A percentile compares a stretch with the other conserved stretches of the same genome.
Conservation (phyloP, 2,797 vertebrate species). For the Ficedula albicollis region DNA sequence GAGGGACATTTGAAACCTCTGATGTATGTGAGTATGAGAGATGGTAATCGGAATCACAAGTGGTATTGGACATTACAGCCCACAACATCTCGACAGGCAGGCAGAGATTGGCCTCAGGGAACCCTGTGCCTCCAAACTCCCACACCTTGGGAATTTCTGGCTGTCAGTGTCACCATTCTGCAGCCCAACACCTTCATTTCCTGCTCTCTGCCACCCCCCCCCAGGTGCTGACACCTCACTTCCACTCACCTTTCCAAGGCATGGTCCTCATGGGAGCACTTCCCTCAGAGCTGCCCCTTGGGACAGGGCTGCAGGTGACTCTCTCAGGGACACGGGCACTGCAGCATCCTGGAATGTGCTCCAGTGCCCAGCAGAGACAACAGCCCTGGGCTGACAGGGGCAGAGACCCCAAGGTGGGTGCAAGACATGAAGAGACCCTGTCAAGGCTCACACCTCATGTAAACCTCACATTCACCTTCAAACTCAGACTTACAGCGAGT, state of each 20-base stretch:
- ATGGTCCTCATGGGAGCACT: background rate
- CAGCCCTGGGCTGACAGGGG: background rate
- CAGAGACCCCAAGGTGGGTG: background rate
- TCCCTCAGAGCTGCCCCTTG: background rate
- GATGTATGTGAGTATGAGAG: background rate
- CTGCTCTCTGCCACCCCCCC: background rate
- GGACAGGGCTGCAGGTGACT: background rate
- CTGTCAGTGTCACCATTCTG: background rate
- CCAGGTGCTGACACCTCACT: background rate
- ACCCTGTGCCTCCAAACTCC: background rate
- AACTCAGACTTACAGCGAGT: background rate
- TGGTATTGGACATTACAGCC: background rate
- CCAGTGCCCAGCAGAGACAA: background rate
- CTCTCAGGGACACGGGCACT: fast-evolving
- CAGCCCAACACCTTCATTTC: background rate
- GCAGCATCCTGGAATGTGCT: background rate
- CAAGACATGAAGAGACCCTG: background rate
- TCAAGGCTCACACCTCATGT: background rate
- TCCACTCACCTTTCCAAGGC: background rate
- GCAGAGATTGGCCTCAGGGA: background rate
- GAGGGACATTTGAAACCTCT: background rate
- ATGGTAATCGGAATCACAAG: background rate
- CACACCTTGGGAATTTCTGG: background rate
- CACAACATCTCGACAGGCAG: background rate
- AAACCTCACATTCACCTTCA: background rate